These are phyloP conservation scores for Arvicanthis niloticus DNA, from an alignment of 2,113 vertebrate species.

Conservation along the genomic window DNA sequence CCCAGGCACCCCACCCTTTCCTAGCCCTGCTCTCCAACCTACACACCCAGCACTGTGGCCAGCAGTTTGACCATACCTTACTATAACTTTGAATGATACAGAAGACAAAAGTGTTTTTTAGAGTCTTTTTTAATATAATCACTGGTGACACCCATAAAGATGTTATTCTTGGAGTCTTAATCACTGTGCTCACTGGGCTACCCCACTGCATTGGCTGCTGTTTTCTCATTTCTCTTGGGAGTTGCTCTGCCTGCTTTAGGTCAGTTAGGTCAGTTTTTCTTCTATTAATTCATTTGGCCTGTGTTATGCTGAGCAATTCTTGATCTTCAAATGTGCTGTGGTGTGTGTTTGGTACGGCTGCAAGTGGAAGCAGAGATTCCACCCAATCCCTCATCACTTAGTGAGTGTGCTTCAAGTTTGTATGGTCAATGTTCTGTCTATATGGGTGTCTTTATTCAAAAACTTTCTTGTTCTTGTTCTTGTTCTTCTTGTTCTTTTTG, in stretches of 20 bases:
- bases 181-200: background rate
- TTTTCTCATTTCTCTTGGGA: background rate
- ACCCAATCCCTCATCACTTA: background rate
- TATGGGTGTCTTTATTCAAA: background rate
- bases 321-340: background rate
- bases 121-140: too few species aligned
- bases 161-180: too few species aligned
- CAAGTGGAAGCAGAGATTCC: background rate
- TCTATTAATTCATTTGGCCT: background rate
- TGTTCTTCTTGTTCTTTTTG: too few species aligned
- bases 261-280: background rate
- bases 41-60: background rate
- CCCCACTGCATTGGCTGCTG: background rate
- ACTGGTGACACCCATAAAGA: too few species aligned
- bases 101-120: too few species aligned
- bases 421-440: background rate
- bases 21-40: fast-evolving
- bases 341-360: background rate
- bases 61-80: too few species aligned
- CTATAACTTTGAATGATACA: too few species aligned
- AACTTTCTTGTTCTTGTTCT: too few species aligned
- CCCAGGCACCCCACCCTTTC: background rate
- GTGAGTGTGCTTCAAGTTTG: too few species aligned
- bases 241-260: background rate
- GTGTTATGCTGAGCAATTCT: background rate